Evolutionary conservation across 2,797 vertebrate species (phyloP), one percentile per base, ranked within the genome.

Genomic region (Sebastes ruberrimus): DNA sequence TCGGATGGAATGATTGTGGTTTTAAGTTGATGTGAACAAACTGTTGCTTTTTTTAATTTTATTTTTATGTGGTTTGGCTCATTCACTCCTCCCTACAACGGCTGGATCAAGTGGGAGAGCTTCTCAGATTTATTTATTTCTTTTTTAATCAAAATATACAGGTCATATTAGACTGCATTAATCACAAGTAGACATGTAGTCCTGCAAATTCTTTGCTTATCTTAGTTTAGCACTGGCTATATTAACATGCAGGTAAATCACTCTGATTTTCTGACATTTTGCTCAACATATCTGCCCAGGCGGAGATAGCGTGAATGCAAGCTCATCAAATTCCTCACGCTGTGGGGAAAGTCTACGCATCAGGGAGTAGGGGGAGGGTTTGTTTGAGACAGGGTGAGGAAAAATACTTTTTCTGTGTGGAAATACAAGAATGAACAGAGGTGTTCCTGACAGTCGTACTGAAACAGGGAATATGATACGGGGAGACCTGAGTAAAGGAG

Each of bases 281-380:
- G 78, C 84, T 84, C 78, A 71, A 86, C 70, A 73, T 84, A 69
- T 90, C 68, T 86, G 81, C 77, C 30, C 71, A 56, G 85, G 75
- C 78, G 63, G 87, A 87, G 88, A 89, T 88, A 35, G 72, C 35
- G 13, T 57, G 63, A 89, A 87, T 91, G 91, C 94, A 88, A 90
- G 86, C 89, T 94, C 93, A 94, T 93, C 93, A 93, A 86, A 95
- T 94, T 94, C 93, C 92, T 93, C 74, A 84, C 84, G 79, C 83
- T 90, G 92, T 88, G 71, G 92, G 84, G 81, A 86, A 91, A 69
- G 89, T 90, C 83, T 90, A 10, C 64, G 80, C 72, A 75, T 74
- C 27, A 49, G 9, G 75, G 74, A 62, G 71, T 63, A 72, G 71
- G 81, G 79, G 81, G 68, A 75, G 78, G 65, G 68, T 63, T 70